Evolutionary conservation across 2,113 vertebrate species (phyloP), one percentile per base, ranked within the genome.

Genomic region (Oxygymnocypris stewartii): DNA sequence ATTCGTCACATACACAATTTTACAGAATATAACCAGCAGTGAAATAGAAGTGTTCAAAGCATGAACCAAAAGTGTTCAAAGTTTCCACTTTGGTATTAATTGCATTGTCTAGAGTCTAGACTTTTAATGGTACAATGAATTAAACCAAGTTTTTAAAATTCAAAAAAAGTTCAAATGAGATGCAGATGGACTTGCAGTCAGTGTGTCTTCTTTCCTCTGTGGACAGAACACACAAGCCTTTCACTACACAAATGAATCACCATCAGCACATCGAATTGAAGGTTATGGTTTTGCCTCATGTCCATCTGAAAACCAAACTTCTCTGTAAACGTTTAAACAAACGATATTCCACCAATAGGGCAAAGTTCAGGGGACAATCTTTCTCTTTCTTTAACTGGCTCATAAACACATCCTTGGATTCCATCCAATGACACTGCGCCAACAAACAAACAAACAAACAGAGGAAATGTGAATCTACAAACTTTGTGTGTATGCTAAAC

Each of bases 391-490:
- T 87, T 79, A 71, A 84, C 85, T 67, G 65, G 51, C 85, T 31
- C 84, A 90, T 84, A 88, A 91, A 87, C 87, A 87, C 18, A 78
- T 79, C 47, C 85, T 88, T 92, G 86, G 89, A 87, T 73, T 69
- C 37, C 35, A 89, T 91, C 88, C 90, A 87, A 90, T 82, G 61
- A 40, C 86, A 84, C 88, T 79, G 86, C 84, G 84, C 86, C 87
- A 85, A 78, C 86, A 89, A 92, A 92, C n/a, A n/a, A n/a, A n/a
- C n/a, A n/a, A n/a, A n/a, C 92, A 92, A 93, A 92, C 47, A 76
- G 80, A 91, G 90, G 91, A 94, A 92, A 90, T 10, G 6, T 2
- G 25, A 88, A 85, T 88, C 83, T 78, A 73, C 54, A 79, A 87
- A 91, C 89, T 89, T 89, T 84, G 88, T 87, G 84, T 90, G 90